phyloP scores from a whole-genome alignment of 2,888 invertebrate genomes.

The Polyommatus icarus region DNA sequence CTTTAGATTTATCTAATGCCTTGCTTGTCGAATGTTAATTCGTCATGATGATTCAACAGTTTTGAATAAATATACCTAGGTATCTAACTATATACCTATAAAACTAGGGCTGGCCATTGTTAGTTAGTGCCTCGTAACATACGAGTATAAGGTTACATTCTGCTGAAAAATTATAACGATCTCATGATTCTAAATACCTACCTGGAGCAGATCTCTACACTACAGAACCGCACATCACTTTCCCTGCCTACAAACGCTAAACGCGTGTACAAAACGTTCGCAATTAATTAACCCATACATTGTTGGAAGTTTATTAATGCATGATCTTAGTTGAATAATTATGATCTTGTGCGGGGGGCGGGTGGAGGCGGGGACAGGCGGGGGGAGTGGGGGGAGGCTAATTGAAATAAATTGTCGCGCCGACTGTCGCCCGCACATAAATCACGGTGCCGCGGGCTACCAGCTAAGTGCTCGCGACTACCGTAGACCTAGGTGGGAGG shows the following conservation, averaged over 20 bases:
- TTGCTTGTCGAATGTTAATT: too few species aligned
- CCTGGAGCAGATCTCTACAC: background rate
- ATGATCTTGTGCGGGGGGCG: slow-evolving; percentile 44
- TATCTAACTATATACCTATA: too few species aligned
- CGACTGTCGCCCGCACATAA: slow-evolving; percentile 72
- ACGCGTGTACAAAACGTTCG: slow-evolving; percentile 37
- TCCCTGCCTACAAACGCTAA: background rate
- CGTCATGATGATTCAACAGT: too few species aligned
- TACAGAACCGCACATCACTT: background rate
- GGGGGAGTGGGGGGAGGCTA: slow-evolving; percentile 61
- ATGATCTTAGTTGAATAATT: slow-evolving; percentile 22
- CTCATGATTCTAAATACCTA: background rate
- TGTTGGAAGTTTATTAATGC: slow-evolving; percentile 29
- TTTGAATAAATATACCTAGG: too few species aligned
- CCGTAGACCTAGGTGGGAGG: slow-evolving; percentile 32
- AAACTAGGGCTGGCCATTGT: too few species aligned
- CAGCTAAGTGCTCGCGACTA: slow-evolving; percentile 76
- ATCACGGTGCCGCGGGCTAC: slow-evolving; percentile 75
- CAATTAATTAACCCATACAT: slow-evolving; percentile 28
- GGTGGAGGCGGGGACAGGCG: slow-evolving; percentile 47
- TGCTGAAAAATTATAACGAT: too few species aligned
- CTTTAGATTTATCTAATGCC: too few species aligned
- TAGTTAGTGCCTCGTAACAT: too few species aligned
- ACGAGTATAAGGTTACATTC: too few species aligned
- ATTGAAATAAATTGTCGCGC: slow-evolving; percentile 80